Evolutionary conservation across 2,113 vertebrate genomes (phyloP).

Genomic region (Motacilla alba): DNA sequence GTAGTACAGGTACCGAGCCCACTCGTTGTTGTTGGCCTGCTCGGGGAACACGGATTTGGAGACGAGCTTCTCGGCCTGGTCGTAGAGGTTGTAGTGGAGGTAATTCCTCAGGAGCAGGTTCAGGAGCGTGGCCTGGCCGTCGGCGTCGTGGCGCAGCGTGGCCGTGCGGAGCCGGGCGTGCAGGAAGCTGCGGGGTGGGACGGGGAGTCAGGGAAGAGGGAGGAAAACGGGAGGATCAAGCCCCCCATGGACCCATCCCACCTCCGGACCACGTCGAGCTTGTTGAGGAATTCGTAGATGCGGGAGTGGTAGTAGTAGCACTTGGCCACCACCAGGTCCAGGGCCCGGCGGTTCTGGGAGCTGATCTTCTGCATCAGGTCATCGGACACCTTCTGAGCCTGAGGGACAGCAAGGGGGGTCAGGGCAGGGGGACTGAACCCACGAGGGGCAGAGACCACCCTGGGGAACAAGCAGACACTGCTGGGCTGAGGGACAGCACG

Average conservation of each 20-base stretch:
- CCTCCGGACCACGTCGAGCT: constrained; percentile 92
- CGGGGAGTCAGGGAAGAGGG: not conserved
- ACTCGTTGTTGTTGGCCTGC: constrained; percentile 98
- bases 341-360: constrained; percentile 92
- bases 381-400: constrained; percentile 95
- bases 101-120: constrained; percentile 97
- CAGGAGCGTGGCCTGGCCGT: constrained; percentile 92
- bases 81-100: constrained; percentile 93
- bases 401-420: not conserved
- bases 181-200: constrained; percentile 74
- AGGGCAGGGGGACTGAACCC: not conserved
- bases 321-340: constrained; percentile 94
- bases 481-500: accelerated
- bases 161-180: constrained; percentile 92
- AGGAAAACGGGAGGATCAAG: not conserved
- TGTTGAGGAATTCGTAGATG: constrained; percentile 92
- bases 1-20: constrained; percentile 98
- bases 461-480: not conserved
- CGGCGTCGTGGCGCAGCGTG: constrained; percentile 89
- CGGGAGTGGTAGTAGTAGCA: constrained; percentile 97
- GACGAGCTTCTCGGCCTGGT: constrained; percentile 96
- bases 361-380: constrained; percentile 95
- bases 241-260: not conserved
- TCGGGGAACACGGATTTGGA: constrained; percentile 97
- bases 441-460: not conserved